These are phyloP conservation scores for Pissodes strobi DNA, from an alignment of 1,140 invertebrate genomes.

Conservation along the genomic window DNA sequence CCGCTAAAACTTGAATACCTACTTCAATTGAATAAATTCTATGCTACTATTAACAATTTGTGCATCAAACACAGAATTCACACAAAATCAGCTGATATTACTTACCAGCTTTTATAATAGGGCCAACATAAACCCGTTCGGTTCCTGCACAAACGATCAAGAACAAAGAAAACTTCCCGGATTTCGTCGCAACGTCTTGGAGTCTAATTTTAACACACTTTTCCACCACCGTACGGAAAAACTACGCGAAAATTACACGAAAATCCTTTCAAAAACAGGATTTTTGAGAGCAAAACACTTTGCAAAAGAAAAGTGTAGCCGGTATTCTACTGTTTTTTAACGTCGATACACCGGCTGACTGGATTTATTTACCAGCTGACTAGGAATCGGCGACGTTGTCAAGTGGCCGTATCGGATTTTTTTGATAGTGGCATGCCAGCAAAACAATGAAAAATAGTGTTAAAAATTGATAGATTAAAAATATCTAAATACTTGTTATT, in stretches of 20 bases:
- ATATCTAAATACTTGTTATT: too few relatives aligned
- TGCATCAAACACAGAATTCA: too few relatives aligned
- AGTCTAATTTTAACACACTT: background rate
- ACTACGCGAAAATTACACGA: background rate
- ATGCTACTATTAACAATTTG: too few relatives aligned
- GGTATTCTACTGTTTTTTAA: slow-evolving; percentile 31
- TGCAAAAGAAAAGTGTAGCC: slow-evolving; percentile 20
- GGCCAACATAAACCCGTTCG: slow-evolving; percentile 11
- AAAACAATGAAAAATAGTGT: too few relatives aligned
- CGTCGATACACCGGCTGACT: slow-evolving; percentile 35
- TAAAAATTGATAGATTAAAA: too few relatives aligned
- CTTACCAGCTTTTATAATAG: slow-evolving; percentile 16
- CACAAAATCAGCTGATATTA: slow-evolving; percentile 8
- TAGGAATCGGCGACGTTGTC: slow-evolving; percentile 19
- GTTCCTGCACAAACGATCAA: background rate
- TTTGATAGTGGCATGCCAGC: too few relatives aligned
- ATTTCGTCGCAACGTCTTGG: background rate
- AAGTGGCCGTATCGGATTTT: too few relatives aligned
- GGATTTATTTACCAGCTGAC: slow-evolving; percentile 35
- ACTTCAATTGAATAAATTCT: too few relatives aligned
- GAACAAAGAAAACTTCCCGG: slow-evolving; percentile 29
- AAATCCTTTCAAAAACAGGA: too few relatives aligned
- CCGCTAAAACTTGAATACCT: too few relatives aligned
- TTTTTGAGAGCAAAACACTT: too few relatives aligned
- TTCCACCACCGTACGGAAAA: background rate